Evolutionary conservation across 2,113 vertebrate species (phyloP), one percentile per base, ranked within the genome.

Genomic region (Bubo bubo): DNA sequence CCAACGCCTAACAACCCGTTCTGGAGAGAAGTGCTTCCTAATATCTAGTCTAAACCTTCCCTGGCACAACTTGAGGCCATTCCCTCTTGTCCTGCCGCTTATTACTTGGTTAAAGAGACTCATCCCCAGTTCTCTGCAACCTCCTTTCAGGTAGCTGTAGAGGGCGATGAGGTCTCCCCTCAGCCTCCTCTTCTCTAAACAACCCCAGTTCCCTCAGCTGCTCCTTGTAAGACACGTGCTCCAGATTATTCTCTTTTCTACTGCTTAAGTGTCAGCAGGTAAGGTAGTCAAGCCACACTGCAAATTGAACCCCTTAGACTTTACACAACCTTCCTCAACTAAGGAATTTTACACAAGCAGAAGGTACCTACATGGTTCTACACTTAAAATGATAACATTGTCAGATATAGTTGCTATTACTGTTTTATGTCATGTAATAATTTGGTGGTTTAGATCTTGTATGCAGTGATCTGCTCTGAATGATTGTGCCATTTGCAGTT

Each of bases 381-480:
- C 26, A n/a, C 30, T 52, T 64, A 34, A 47, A 91, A 76, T 26
- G 2, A 21, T 18, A 60, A 47, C 18, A n/a, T 5, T 39, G 14
- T 35, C 6, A 1, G 22, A 23, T 32, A 26, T 0, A 66, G 52
- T 16, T 79, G 37, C 20, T 55, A 3, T 23, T 27, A 45, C 15
- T 23, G 55, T 34, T 95, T 66, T 23, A 66, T 27, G 24, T 27
- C 60, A 28, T 24, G 39, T 28, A 52, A 66, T 47, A 2, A 24
- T 68, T 58, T 32, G 0, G 8, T 62, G 45, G 8, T 47, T 64
- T 76, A 63, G 22, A 55, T 28, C 8, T 41, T 23, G 28, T 30
- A 76, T 0, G 0, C 2, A 56, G 23, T n/a, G 28, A 64, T 60
- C 23, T 86, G 30, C 67, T 49, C 26, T 41, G 66, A 71, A 24